Evolutionary conservation across 2,797 vertebrate species (phyloP).

Genomic region (Labroides dimidiatus): DNA sequence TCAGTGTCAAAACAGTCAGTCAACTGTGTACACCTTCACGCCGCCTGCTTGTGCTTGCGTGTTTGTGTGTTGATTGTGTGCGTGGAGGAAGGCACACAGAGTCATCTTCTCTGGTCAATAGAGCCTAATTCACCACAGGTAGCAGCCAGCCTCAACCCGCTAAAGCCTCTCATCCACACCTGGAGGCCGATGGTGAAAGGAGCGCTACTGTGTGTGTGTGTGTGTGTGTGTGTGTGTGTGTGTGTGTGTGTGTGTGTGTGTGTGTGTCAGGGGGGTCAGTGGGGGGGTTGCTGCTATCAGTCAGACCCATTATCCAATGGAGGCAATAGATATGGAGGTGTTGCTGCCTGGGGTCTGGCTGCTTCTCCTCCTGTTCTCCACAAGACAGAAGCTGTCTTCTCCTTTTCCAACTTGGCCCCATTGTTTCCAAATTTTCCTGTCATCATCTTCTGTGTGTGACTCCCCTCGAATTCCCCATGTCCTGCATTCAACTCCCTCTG

Average conservation of each 20-base stretch:
- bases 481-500: conserved; percentile 38
- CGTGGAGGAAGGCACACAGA: conserved; percentile 21
- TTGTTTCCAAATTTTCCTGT: conserved; percentile 57
- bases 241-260: conserved; percentile 23
- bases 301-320: conserved; percentile 73
- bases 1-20: conserved; percentile 73
- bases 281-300: conserved; percentile 63
- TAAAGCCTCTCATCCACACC: conserved; percentile 75
- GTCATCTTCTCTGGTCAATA: conserved; percentile 77
- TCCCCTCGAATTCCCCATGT: conserved; percentile 8
- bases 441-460: conserved; percentile 15
- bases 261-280: conserved; percentile 1
- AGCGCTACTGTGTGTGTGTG: too few species aligned
- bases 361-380: conserved; percentile 34
- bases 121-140: conserved; percentile 82
- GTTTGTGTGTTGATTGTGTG: conserved; percentile 27
- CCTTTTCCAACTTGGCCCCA: conserved; percentile 18
- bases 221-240: conserved; percentile 1
- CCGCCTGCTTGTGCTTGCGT: conserved; percentile 46
- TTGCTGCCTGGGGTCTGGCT: conserved; percentile 41
- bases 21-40: conserved; percentile 59
- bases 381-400: conserved; percentile 51
- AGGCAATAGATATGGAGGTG: conserved; percentile 63
- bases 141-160: conserved; percentile 71
- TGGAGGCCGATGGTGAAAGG: conserved; percentile 56